Base-by-base conservation (phyloP, 2,797 vertebrate species). In the Microctenopoma steveboyesi region DNA sequence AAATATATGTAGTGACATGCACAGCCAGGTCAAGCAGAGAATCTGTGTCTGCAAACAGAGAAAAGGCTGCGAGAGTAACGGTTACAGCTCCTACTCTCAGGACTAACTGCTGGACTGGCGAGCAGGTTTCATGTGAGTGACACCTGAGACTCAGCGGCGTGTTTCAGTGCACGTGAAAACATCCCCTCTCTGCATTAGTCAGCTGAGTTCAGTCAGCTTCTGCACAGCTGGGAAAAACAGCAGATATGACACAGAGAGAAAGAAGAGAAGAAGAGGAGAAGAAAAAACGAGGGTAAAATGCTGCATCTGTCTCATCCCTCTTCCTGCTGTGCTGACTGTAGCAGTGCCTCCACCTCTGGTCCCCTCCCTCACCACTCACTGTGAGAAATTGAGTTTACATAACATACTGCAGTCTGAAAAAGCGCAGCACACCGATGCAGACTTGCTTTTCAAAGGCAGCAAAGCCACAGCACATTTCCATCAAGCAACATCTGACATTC, bases 321-420 rank as follows among this genome's bases (percentile, higher is more conserved):
- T 30, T 67, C 52, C 64, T 53, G 69, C 73, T 35, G 71, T 76
- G 77, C 81, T 83, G 83, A 72, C 71, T 66, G 69, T 74, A 86
- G 81, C 87, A 74, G 56, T 66, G 66, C 66, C 76, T 56, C 73
- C 72, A 74, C 65, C 65, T 6, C 62, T 33, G 51, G 10, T 15
- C 30, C 27, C 48, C 55, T 55, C 63, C 47, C 69, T 72, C 69
- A 40, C 69, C 66, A 66, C 64, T 74, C 33, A 48, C 84, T 72
- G 73, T 77, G 73, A 83, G 68, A 67, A 82, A 70, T 18, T 66
- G 85, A 78, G 71, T 88, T 91, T 92, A 91, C 85, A 90, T 92
- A 92, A 92, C 79, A 72, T 74, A 89, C 90, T 92, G 90, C 90
- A 92, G 91, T 89, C 88, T 88, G 88, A 84, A 79, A 82, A 69